phyloP scores from a whole-genome alignment of 2,888 invertebrate genomes.

The Eilema caniola region DNA sequence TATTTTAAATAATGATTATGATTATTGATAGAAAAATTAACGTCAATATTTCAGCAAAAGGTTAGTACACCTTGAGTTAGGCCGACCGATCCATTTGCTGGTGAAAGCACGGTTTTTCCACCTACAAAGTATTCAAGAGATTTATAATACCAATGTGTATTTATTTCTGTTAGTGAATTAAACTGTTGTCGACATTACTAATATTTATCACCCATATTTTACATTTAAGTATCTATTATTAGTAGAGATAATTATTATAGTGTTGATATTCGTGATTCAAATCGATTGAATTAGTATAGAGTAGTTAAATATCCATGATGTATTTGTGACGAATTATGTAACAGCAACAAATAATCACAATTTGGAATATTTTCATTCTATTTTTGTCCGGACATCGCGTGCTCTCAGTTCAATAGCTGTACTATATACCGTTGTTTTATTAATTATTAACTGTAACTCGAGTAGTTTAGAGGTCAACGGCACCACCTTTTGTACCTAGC shows the following conservation, averaged over 20 bases:
- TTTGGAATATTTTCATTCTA: constrained; percentile 35
- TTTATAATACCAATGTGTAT: background rate
- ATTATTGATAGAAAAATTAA: background rate
- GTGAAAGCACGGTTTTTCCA: background rate
- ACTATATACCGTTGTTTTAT: constrained; percentile 74
- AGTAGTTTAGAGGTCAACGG: constrained; percentile 73
- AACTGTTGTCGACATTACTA: background rate
- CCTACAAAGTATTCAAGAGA: background rate
- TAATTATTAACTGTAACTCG: constrained; percentile 78
- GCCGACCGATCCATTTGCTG: background rate
- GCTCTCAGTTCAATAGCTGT: constrained; percentile 57
- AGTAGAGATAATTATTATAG: background rate
- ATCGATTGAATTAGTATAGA: background rate
- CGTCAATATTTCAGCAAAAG: background rate
- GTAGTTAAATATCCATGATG: background rate
- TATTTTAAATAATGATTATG: no score
- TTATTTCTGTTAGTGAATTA: background rate
- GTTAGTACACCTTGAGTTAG: background rate
- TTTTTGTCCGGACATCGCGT: constrained; percentile 52
- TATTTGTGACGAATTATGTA: background rate
- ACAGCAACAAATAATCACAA: constrained; percentile 30
- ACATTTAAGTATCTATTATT: background rate
- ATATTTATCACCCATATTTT: background rate
- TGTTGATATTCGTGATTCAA: background rate
- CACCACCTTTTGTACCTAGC: constrained; percentile 58